Base-by-base conservation (phyloP, 1,140 invertebrate species). In the Zaprionus gabonicus region DNA sequence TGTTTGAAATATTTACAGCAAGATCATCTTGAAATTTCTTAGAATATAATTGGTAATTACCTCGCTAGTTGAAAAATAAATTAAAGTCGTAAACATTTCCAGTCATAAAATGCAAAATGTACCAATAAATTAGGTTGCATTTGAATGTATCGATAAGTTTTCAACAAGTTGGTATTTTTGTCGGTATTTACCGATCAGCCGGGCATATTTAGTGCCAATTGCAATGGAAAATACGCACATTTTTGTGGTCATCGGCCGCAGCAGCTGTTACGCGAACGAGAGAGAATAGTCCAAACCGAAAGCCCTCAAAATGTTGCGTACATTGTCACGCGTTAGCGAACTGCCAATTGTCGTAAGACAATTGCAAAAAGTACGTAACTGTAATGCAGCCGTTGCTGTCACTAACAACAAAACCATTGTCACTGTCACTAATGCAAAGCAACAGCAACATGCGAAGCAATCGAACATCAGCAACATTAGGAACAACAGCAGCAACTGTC, bases 351-450 rank as follows among this genome's bases (percentile, higher is more conserved):
- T 92, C 76, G 81, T 84, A 64, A 92, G 82, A 76, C 91, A 92
- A 92, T 85, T 92, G 76, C 91, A 92, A 91, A 92, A 92, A 91
- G 91, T 92, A 92, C 82, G 91, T 92, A 91, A 80, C 75, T 80
- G 67, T 77, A 80, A 86, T 58, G 71, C 76, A 68, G 60, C 63
- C 63, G 71, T 74, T 77, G 75, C 71, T 82, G 60, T 49, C 63
- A 74, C 64, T 73, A 77, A 74, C 71, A 77, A 74, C 66, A 62
- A 62, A 36, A 55, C 65, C 15, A 13, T 56, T 68, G 68, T 60
- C 41, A 67, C 70, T 73, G 60, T 73, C 46, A 65, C 60, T 63
- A 80, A 67, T 63, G 67, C 38, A 59, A 72, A 70, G 49, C 71
- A 73, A 70, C 71, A 65, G 34, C 62, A 67, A 65, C 41, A 67